Evolutionary conservation across 2,797 vertebrate species (phyloP).

Genomic region (Danionella dracula): DNA sequence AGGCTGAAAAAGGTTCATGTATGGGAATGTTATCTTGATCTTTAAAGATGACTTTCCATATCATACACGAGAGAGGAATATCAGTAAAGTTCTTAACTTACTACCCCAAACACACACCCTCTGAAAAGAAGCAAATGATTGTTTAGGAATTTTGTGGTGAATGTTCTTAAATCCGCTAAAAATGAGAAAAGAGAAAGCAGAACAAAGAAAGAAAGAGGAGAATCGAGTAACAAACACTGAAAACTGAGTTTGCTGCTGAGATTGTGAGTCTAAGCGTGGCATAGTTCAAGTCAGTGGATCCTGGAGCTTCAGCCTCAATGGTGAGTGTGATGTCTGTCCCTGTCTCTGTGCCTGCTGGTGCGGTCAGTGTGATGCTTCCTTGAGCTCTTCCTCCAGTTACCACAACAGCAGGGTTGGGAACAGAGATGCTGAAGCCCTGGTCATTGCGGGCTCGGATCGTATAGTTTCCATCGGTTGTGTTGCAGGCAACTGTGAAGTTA

Average conservation of each 20-base stretch:
- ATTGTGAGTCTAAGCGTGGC: not conserved
- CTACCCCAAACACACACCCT: too few relatives aligned
- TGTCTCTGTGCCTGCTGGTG: not conserved
- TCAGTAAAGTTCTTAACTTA: too few relatives aligned
- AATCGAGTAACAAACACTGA: not conserved
- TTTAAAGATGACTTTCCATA: too few relatives aligned
- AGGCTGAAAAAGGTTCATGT: too few relatives aligned
- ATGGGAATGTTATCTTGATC: too few relatives aligned
- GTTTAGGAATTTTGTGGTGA: too few relatives aligned
- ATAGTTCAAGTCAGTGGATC: slow-evolving; percentile 22
- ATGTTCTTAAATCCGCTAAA: not conserved
- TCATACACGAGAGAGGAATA: too few relatives aligned
- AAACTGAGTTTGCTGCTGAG: not conserved
- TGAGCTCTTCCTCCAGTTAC: not conserved
- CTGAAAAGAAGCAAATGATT: too few relatives aligned
- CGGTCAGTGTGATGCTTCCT: not conserved
- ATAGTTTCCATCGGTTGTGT: not conserved
- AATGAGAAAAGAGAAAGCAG: not conserved
- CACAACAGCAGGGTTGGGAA: not conserved
- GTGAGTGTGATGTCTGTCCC: slow-evolving; percentile 29
- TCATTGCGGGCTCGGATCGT: slow-evolving; percentile 8
- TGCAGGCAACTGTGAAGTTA: slow-evolving; percentile 17
- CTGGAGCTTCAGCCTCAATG: slow-evolving; percentile 13
- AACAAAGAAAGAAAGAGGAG: not conserved
- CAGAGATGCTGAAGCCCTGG: not conserved